These are phyloP conservation scores for Sialis lutaria DNA, from an alignment of 2,888 invertebrate genomes.

Conservation along the genomic window DNA sequence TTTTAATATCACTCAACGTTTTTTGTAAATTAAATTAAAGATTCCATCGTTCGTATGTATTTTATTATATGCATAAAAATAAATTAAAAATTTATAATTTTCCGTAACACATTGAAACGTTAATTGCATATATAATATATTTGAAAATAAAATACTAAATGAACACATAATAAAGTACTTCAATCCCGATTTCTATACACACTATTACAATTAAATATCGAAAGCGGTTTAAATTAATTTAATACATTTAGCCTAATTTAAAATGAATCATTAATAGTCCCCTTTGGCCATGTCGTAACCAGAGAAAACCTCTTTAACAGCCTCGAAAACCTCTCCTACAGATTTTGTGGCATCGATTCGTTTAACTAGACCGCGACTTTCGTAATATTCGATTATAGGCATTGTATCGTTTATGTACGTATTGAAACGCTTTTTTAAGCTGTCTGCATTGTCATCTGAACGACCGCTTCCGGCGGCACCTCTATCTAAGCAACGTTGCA, in stretches of 20 bases:
- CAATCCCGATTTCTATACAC: too few relatives aligned
- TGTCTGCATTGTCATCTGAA: constrained; percentile 84
- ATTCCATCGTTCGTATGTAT: too few relatives aligned
- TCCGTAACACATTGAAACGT: too few relatives aligned
- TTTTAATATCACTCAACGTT: too few relatives aligned
- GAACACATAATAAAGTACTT: too few relatives aligned
- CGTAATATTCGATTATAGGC: constrained; percentile 79
- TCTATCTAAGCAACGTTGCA: constrained; percentile 67
- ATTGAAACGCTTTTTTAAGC: constrained; percentile 68
- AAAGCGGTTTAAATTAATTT: too few relatives aligned
- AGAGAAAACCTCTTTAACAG: constrained; percentile 19
- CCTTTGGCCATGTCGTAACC: constrained; percentile 2
- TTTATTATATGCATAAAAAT: too few relatives aligned
- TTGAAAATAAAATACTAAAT: too few relatives aligned
- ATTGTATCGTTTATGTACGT: constrained; percentile 75
- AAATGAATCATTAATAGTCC: constrained; percentile 6
- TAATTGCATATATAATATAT: too few relatives aligned
- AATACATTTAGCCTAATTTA: not conserved
- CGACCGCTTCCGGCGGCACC: constrained; percentile 84
- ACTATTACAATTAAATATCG: too few relatives aligned
- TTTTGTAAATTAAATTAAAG: too few relatives aligned
- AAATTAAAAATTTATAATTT: too few relatives aligned
- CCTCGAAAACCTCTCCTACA: constrained; percentile 41
- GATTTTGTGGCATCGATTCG: constrained; percentile 53
- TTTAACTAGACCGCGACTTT: constrained; percentile 47